Evolutionary conservation across 2,797 vertebrate species (phyloP), one percentile per base, ranked within the genome.

Genomic region (Catamblyrhynchus diadema): DNA sequence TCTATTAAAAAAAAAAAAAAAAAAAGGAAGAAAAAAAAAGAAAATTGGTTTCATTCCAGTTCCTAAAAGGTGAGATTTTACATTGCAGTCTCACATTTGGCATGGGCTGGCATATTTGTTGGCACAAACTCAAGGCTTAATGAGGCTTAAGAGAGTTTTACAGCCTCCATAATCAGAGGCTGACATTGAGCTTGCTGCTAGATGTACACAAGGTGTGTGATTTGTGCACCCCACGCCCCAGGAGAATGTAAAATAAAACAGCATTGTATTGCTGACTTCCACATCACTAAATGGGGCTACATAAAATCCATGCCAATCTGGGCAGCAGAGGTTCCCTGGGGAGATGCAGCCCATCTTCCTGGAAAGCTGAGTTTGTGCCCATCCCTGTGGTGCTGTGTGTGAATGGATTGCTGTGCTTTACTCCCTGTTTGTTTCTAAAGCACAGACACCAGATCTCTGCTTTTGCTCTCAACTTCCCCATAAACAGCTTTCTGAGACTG

Each of bases 51-150:
- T 88, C 7, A 48, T 75, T 94, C 27, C 27, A 57, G 6, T 82
- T 95, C 45, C 37, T 88, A 19, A 45, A 84, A 87, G 21, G 42
- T 67, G 53, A 81, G 42, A 67, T 84, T 89, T 85, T 70, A n/a
- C 39, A 21, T 67, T 71, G 32, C 53, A 74, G 6, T 51, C 54
- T 81, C 50, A 33, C 23, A 37, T 94, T 95, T 94, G 84, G 61
- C 74, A 61, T 50, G 50, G 30, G 10, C 45, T 91, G 67, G 64
- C 53, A 41, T 86, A 70, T 88, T 92, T 88, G 9, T 60, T 95
- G 88, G 78, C 83, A 80, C 28, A 87, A 62, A 56, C 12, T 75
- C 70, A 80, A 44, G n/a, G 20, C n/a, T 90, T 85, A 89, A 79
- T 71, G 67, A 61, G 48, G n/a, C 37, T 94, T 77, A 33, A 77